Evolutionary conservation across 2,797 vertebrate genomes (phyloP), one percentile per base, ranked within the genome.

Genomic region (Microchirus variegatus): DNA sequence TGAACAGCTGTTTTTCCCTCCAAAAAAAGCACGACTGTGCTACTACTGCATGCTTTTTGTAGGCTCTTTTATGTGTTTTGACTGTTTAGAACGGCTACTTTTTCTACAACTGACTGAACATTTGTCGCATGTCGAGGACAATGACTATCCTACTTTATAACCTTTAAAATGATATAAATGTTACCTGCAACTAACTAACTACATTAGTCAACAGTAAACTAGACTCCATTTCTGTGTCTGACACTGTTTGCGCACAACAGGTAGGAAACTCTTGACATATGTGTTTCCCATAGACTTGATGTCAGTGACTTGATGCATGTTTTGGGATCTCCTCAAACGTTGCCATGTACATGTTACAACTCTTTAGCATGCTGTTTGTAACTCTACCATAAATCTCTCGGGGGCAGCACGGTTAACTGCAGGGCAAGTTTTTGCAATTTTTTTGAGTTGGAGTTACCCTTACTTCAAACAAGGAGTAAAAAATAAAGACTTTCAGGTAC

Each of bases 251-350:
- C 26, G 22, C 10, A 35, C 55, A 49, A 63, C 76, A 72, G 56
- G 38, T 45, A 9, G 67, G 60, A 79, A 26, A 46, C 59, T 77
- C 56, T 75, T 87, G 83, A 82, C 81, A 80, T 71, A 67, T 80
- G 65, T 83, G 81, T 77, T 81, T 81, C 77, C 75, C 82, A 83
- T 76, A 82, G 81, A 66, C 65, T 22, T 80, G 53, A 86, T 80
- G 76, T 80, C 82, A 89, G 76, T 54, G 48, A 60, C 75, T 86
- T 62, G 67, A 83, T 83, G 62, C 76, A 77, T 88, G 89, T 85
- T 84, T 88, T 78, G 77, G 75, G 72, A 84, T 87, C 82, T 74
- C 67, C 62, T 82, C 78, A 77, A 89, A 89, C 80, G 79, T 82
- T 86, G 69, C 62, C 78, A 59, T 73, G 65, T 78, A 59, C 69